These are phyloP conservation scores for Oriolus oriolus DNA, from an alignment of 2,113 vertebrate species.

Conservation along the genomic window DNA sequence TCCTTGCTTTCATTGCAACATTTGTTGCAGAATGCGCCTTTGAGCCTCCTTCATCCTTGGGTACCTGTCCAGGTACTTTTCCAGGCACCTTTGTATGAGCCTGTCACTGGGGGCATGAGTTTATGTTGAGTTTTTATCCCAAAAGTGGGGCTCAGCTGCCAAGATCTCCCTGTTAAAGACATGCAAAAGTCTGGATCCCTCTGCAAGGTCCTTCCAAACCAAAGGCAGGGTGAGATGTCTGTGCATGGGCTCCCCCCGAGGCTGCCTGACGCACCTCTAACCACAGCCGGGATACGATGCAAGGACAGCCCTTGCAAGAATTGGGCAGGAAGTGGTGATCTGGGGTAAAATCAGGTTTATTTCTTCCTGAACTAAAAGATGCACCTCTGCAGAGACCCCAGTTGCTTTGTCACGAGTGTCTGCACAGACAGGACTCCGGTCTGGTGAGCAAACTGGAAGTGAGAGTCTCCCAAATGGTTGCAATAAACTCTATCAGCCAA, in stretches of 20 bases:
- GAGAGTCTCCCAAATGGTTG: neutral
- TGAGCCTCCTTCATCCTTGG: neutral
- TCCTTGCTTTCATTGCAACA: neutral
- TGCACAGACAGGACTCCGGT: neutral
- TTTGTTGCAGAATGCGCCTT: neutral
- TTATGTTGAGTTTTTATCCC: neutral
- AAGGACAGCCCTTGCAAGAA: neutral
- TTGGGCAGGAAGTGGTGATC: neutral
- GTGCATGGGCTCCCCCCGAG: neutral
- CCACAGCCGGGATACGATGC: fast-evolving
- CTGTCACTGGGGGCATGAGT: neutral
- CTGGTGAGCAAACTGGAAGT: neutral
- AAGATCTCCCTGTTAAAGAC: neutral
- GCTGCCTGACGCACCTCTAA: neutral
- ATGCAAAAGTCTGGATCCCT: neutral
- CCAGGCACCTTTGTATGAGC: neutral
- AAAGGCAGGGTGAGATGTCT: neutral
- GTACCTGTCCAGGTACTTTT: neutral
- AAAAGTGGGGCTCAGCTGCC: neutral
- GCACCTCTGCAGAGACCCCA: neutral
- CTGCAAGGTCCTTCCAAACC: neutral
- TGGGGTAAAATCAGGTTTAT: neutral
- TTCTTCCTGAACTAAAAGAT: neutral
- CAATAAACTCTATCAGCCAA: neutral
- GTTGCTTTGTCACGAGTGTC: neutral